Base-by-base conservation (phyloP, 2,888 invertebrate species). In the Steinernema hermaphroditum region DNA sequence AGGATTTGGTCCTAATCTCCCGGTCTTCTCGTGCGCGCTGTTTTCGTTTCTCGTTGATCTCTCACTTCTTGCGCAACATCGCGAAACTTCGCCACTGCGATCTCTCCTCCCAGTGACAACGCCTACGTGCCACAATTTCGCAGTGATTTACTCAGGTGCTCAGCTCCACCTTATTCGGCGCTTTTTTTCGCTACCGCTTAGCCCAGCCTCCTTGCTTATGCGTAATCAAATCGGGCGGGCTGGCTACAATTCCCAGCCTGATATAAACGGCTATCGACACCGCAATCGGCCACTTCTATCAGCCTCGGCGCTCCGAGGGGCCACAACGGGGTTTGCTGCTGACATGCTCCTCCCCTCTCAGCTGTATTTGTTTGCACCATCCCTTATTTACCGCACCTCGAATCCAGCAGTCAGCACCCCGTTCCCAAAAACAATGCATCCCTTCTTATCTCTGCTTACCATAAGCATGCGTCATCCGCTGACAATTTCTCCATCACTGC, bases 351-450 rank as follows among this genome's bases (percentile, higher is more conserved):
- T 46, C 46, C 62, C 62, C 62, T 62, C n/a, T 32, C 62, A 62
- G 62, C 62, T 62, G 62, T 62, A 62, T 62, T 62, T 62, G 34
- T 62, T 62, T 62, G 62, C 62, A 62, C 62, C 62, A 62, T 62
- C 9, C 32, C 29, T 32, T 32, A 62, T 62, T 62, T 62, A 62
- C 62, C 62, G 29, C 62, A 24, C 34, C 27, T 24, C 29, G 62
- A 27, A 32, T 16, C 16, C 27, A 27, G 9, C 32, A 19, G 2
- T 54, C 54, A 16, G 46, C 22, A 24, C 54, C 24, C 24, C 54
- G 46, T 22, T 24, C 54, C 62, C 62, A 27, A 54, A 62, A 62
- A 62, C 62, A 62, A 62, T 34, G 16, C 62, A 16, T 16, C 22
- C 6, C 29, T 8, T 22, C 27, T 54, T 54, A n/a, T n/a, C n/a